phyloP scores from a whole-genome alignment of 1,140 invertebrate genomes.

The Cotesia typhae region DNA sequence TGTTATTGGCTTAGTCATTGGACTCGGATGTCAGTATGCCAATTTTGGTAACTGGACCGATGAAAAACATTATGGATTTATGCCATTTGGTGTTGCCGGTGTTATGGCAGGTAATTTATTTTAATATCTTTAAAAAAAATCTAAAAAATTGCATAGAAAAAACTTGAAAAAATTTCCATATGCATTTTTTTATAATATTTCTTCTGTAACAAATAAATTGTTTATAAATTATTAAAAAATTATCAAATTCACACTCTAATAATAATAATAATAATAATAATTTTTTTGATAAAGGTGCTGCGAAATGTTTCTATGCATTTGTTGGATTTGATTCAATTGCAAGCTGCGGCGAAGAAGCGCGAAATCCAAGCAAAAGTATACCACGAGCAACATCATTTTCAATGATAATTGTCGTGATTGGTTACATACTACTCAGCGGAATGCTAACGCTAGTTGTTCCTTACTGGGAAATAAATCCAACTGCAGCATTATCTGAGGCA shows the following conservation, averaged over 20 bases:
- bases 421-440: slow-evolving; percentile 83
- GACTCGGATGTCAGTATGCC: slow-evolving; percentile 82
- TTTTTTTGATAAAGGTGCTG: slow-evolving; percentile 70
- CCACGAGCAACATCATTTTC: slow-evolving; percentile 83
- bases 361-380: slow-evolving; percentile 80
- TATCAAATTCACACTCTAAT: too few relatives aligned
- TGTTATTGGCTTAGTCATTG: slow-evolving; percentile 79
- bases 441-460: slow-evolving; percentile 87
- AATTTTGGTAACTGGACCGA: slow-evolving; percentile 82
- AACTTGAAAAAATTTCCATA: too few relatives aligned
- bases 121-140: not conserved
- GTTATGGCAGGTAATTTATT: slow-evolving; percentile 68
- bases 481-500: slow-evolving; percentile 85
- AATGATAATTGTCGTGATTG: slow-evolving; percentile 79
- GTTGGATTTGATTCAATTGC: slow-evolving; percentile 90
- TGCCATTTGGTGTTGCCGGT: slow-evolving; percentile 83
- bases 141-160: too few relatives aligned
- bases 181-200: too few relatives aligned
- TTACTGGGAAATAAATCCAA: slow-evolving; percentile 76
- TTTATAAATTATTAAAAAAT: too few relatives aligned
- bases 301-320: slow-evolving; percentile 90
- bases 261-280: not conserved
- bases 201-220: too few relatives aligned
- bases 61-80: slow-evolving; percentile 71
- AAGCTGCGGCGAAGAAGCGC: slow-evolving; percentile 86